Evolutionary conservation across 2,888 invertebrate species (phyloP).

Genomic region (Cantharis flavilabris): DNA sequence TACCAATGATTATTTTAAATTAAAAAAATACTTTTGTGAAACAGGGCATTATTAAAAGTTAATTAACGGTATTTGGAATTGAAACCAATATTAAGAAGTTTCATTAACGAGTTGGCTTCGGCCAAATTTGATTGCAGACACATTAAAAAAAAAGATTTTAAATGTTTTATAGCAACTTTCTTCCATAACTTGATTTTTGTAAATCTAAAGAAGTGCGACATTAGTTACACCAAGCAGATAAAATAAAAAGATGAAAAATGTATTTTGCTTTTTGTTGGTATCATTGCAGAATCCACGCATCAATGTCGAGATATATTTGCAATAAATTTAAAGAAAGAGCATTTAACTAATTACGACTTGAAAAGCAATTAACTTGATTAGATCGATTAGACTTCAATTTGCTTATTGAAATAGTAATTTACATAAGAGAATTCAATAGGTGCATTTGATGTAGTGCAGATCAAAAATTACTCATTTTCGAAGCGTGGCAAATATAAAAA

Average conservation of each 20-base stretch:
- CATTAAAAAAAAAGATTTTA: no score
- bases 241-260: no score
- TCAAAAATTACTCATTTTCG: not conserved
- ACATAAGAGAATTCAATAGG: not conserved
- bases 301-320: not conserved
- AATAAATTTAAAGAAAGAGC: not conserved
- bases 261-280: not conserved
- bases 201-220: no score
- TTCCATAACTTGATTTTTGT: no score
- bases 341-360: not conserved
- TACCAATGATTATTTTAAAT: no score
- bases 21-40: no score
- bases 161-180: no score
- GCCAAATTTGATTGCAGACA: no score
- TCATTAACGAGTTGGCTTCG: no score
- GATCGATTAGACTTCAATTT: not conserved
- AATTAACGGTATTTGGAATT: no score
- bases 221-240: not conserved
- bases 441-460: not conserved
- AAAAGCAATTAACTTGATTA: not conserved
- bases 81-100: no score
- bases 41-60: no score
- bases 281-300: not conserved
- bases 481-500: not conserved
- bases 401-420: not conserved